Base-by-base conservation (phyloP, 2,888 invertebrate genomes). In the Parnassius glacialis region DNA sequence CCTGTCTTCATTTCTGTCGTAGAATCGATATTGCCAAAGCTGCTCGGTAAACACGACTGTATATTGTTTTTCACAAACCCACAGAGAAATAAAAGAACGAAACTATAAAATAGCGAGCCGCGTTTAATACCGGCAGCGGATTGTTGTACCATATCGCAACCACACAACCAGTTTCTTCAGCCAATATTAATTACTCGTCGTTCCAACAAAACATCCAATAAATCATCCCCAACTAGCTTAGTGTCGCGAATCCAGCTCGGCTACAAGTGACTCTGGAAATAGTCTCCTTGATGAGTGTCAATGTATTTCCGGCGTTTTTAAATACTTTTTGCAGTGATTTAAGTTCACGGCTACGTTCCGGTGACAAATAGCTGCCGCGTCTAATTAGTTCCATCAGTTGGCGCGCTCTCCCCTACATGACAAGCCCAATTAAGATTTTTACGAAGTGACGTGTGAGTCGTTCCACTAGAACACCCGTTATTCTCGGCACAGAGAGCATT, bases 291-390 rank as follows among this genome's bases (percentile, higher is more conserved):
- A 54, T 54, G 54, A 54, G 10, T 20, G 44, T 54, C 44, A 43
- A 20, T 54, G 42, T 43, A 43, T 16, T 43, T 54, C 54, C 54
- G 44, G 54, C 43, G 11, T 43, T 54, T 54, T 54, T 54, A 43
- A 11, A 43, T 54, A 44, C 54, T 56, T 56, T 44, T 52, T 57
- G 48, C 59, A 48, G 59, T 50, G 56, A 53, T 64, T 64, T 54
- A 43, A 13, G 54, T 57, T 56, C 60, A 45, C 60, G 56, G 56
- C 44, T n/a, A 52, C 16, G 45, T 43, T 51, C 13, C 43, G 43
- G 20, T 51, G 61, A 55, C 55, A 61, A 61, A 55, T 16, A 34
- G 55, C 43, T 52, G 48, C 52, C 42, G 48, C 9, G 45, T 56
- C 54, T 44, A 54, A 58, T 44, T 53, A 53, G 59, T 60, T 45